These are phyloP conservation scores for Smittia sp. DNA, from an alignment of 2,888 invertebrate species.

Conservation along the genomic window DNA sequence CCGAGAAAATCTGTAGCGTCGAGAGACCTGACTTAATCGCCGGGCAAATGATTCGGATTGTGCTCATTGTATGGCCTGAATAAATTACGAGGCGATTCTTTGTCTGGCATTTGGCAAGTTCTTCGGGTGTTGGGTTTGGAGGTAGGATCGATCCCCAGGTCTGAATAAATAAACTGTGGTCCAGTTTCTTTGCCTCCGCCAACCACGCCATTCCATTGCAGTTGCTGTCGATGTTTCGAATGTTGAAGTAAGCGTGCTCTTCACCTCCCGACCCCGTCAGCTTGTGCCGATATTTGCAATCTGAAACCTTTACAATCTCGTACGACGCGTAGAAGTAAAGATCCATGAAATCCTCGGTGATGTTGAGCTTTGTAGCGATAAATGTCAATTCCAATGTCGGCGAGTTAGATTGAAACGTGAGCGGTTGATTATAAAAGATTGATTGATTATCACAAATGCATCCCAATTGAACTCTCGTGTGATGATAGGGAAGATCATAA, in stretches of 20 bases:
- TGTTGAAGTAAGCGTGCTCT: slow-evolving; percentile 63
- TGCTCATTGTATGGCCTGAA: slow-evolving; percentile 63
- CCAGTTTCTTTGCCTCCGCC: slow-evolving; percentile 73
- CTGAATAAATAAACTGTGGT: slow-evolving; percentile 75
- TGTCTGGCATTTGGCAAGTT: slow-evolving; percentile 69
- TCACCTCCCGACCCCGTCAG: slow-evolving; percentile 66
- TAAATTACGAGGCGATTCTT: slow-evolving; percentile 77
- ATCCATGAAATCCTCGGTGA: slow-evolving; percentile 78
- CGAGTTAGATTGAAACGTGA: slow-evolving; percentile 65
- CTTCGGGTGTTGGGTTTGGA: slow-evolving; percentile 60
- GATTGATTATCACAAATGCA: slow-evolving; percentile 76
- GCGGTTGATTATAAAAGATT: slow-evolving; percentile 59
- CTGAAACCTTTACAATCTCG: slow-evolving; percentile 63
- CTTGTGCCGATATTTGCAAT: slow-evolving; percentile 64
- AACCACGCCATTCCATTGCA: slow-evolving; percentile 65
- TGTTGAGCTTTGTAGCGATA: slow-evolving; percentile 68
- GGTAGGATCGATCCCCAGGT: slow-evolving; percentile 79
- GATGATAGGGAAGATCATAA: slow-evolving; percentile 67
- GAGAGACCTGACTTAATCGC: slow-evolving; percentile 54
- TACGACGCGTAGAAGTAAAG: slow-evolving; percentile 74
- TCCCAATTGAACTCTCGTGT: slow-evolving; percentile 66
- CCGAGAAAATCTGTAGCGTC: slow-evolving; percentile 75
- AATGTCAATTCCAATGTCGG: slow-evolving; percentile 73
- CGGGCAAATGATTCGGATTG: slow-evolving; percentile 68
- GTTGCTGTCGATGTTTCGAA: slow-evolving; percentile 56